These are phyloP conservation scores for Maniola jurtina DNA, from an alignment of 1,140 invertebrate genomes.

Conservation along the genomic window DNA sequence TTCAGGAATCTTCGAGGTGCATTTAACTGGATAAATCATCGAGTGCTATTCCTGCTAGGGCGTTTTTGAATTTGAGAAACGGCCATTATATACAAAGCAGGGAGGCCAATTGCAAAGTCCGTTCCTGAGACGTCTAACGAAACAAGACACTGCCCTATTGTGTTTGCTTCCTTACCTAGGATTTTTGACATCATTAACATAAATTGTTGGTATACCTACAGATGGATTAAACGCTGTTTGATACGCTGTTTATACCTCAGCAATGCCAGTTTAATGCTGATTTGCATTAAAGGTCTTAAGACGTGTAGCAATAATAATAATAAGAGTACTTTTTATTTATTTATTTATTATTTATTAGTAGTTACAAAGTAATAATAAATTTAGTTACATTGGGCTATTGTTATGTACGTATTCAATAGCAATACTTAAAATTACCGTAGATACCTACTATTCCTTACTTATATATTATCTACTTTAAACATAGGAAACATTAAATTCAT, in stretches of 20 bases:
- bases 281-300: neutral
- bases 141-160: slow-evolving; percentile 67
- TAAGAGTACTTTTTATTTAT: no score
- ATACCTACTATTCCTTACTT: no score
- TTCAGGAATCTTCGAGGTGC: slow-evolving; percentile 13
- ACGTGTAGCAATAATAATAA: no score
- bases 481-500: no score
- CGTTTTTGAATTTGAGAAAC: slow-evolving; percentile 14
- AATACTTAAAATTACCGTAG: no score
- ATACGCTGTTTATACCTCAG: neutral
- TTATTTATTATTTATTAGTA: no score
- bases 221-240: neutral
- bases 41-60: slow-evolving; percentile 4
- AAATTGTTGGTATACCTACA: slow-evolving; percentile 21
- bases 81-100: slow-evolving; percentile 65
- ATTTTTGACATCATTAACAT: slow-evolving; percentile 71
- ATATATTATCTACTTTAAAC: no score
- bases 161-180: slow-evolving; percentile 60
- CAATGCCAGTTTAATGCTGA: neutral
- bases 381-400: no score
- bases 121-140: slow-evolving; percentile 56
- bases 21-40: slow-evolving; percentile 18
- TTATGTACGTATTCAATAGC: no score
- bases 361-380: no score
- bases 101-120: slow-evolving; percentile 57